A percentile compares a stretch with the other conserved stretches of the same genome.
These are phyloP conservation scores for Chionomys nivalis DNA, from an alignment of 2,113 vertebrate genomes.

Conservation along the genomic window DNA sequence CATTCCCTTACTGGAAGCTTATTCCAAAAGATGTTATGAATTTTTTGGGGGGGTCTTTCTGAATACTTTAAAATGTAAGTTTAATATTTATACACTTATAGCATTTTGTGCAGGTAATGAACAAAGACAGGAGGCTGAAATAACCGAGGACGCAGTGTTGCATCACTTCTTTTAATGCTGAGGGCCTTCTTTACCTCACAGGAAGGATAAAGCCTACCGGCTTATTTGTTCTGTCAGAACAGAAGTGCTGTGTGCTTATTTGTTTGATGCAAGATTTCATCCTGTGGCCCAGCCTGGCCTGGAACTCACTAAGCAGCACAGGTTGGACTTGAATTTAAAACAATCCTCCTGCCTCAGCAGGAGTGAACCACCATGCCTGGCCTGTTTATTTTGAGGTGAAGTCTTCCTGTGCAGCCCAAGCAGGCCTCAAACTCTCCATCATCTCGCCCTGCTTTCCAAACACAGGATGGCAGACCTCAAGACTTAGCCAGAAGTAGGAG, in stretches of 20 bases:
- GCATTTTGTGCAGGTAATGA: neutral
- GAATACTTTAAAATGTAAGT: constrained; percentile 67
- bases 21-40: neutral
- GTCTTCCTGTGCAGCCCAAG: too few relatives aligned
- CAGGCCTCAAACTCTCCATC: neutral
- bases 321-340: neutral
- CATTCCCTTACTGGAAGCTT: neutral
- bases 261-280: neutral
- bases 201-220: neutral
- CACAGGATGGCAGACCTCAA: neutral
- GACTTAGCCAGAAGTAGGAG: neutral
- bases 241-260: neutral
- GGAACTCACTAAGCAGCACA: neutral
- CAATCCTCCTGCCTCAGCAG: neutral
- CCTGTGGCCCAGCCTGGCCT: neutral
- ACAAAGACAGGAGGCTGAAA: neutral
- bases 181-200: constrained; percentile 69
- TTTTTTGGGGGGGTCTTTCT: constrained; percentile 58
- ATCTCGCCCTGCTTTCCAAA: neutral
- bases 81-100: neutral
- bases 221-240: constrained; percentile 25
- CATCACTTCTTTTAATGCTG: constrained; percentile 71
- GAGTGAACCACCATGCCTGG: neutral
- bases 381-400: neutral
- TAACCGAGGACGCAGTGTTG: neutral